Percentiles rank a stretch among this genome's conserved stretches.
Evolutionary conservation across 2,888 invertebrate genomes (phyloP).

Genomic region (Pheosia tremula): DNA sequence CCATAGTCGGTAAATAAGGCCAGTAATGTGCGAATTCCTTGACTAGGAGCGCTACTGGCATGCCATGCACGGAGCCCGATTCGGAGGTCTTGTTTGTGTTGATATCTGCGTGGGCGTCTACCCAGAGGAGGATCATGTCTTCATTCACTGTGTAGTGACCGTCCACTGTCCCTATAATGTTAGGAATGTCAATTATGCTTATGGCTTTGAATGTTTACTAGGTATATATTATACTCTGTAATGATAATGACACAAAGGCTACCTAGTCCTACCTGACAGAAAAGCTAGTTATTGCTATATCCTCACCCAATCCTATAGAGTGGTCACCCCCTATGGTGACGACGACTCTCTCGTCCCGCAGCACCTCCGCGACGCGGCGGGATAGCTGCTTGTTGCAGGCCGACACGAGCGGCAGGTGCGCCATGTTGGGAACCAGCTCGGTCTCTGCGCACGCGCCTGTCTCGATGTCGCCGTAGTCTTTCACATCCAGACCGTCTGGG

Average conservation of each 20-base stretch:
- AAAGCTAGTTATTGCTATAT: not conserved
- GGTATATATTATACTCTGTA: too few species aligned
- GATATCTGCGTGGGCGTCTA: constrained; percentile 97
- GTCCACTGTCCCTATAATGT: constrained; percentile 87
- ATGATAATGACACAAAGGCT: too few species aligned
- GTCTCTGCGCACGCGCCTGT: constrained; percentile 41
- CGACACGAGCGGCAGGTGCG: constrained; percentile 87
- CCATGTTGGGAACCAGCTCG: constrained; percentile 86
- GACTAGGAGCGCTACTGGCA: constrained; percentile 92
- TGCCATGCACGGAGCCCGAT: constrained; percentile 90
- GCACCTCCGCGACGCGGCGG: constrained; percentile 84
- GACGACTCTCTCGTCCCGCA: constrained; percentile 86
- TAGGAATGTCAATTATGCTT: not conserved
- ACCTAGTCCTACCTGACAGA: too few species aligned
- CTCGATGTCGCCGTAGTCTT: constrained; percentile 88
- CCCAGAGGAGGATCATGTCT: constrained; percentile 92
- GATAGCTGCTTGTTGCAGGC: constrained; percentile 88
- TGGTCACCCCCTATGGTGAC: constrained; percentile 96
- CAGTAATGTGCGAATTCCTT: constrained; percentile 90
- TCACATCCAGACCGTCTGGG: constrained; percentile 84
- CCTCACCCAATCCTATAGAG: constrained; percentile 90
- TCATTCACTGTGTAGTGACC: constrained; percentile 88
- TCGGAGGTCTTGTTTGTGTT: constrained; percentile 93
- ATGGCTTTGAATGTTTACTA: too few species aligned
- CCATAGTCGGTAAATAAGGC: constrained; percentile 90